Percentiles rank a stretch among this genome's conserved stretches.
These are phyloP conservation scores for Sabatieria punctata DNA, from an alignment of 2,888 invertebrate species.

Conservation along the genomic window DNA sequence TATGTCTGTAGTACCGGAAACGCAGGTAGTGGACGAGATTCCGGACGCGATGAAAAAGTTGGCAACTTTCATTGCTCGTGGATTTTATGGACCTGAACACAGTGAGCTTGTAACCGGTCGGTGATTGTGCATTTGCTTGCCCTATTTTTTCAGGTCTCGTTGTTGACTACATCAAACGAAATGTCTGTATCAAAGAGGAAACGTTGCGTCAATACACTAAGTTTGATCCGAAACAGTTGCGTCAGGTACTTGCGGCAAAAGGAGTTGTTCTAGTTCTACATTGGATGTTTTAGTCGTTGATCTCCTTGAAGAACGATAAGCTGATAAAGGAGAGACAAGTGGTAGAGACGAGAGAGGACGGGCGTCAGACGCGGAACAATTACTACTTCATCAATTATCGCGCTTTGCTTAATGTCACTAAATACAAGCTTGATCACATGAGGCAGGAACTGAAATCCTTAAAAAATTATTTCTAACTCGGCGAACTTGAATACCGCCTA, in stretches of 20 bases:
- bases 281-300: slow-evolving; percentile 13
- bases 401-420: slow-evolving; percentile 26
- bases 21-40: slow-evolving; percentile 12
- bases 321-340: slow-evolving; percentile 24
- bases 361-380: slow-evolving; percentile 8
- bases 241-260: slow-evolving; percentile 11
- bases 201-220: slow-evolving; percentile 18
- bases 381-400: slow-evolving; percentile 31
- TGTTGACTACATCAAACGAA: slow-evolving; percentile 25
- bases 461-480: too few species aligned
- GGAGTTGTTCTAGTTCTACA: too few species aligned
- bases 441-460: too few species aligned
- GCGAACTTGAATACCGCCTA: too few species aligned
- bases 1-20: background rate
- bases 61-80: slow-evolving; percentile 12
- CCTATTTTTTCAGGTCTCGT: slow-evolving; percentile 10
- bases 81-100: slow-evolving; percentile 19
- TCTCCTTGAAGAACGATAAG: slow-evolving; percentile 21
- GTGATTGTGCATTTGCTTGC: background rate
- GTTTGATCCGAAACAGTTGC: slow-evolving; percentile 22
- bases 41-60: slow-evolving; percentile 16
- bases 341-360: slow-evolving; percentile 14
- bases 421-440: slow-evolving; percentile 31
- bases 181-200: slow-evolving; percentile 26
- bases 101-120: background rate